A percentile compares a stretch with the other conserved stretches of the same genome.
Evolutionary conservation across 1,140 invertebrate genomes (phyloP).

Genomic region (Tetramorium parvispinum): DNA sequence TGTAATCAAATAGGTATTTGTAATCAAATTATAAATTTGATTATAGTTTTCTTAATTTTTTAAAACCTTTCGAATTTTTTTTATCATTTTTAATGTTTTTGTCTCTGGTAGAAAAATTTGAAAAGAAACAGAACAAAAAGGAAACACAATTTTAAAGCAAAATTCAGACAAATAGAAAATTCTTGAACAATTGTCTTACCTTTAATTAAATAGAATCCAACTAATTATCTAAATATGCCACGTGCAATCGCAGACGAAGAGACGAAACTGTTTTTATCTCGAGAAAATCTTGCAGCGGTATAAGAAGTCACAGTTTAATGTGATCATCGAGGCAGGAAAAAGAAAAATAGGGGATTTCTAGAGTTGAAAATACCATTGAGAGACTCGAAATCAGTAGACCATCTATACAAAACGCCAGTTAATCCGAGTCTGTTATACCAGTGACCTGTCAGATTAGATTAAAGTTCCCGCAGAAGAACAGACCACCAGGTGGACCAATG

Average conservation of each 20-base stretch:
- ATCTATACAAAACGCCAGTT: constrained; percentile 79
- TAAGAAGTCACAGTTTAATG: constrained; percentile 45
- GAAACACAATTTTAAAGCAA: neutral
- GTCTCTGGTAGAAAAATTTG: neutral
- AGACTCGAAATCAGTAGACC: constrained; percentile 74
- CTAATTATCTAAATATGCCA: neutral
- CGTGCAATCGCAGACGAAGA: neutral
- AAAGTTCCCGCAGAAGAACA: constrained; percentile 63
- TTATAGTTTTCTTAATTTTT: neutral
- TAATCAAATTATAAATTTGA: neutral
- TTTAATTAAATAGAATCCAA: neutral
- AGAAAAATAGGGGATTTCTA: constrained; percentile 53
- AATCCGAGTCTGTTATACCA: constrained; percentile 76
- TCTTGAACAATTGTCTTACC: neutral
- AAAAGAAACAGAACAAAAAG: neutral
- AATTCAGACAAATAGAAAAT: neutral
- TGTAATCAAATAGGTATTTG: neutral
- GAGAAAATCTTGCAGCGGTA: neutral
- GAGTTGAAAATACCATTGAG: constrained; percentile 39
- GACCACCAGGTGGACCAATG: constrained; percentile 75
- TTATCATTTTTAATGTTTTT: neutral
- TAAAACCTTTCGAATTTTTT: no score
- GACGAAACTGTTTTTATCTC: neutral
- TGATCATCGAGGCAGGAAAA: constrained; percentile 16
- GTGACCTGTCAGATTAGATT: constrained; percentile 81